phyloP scores from a whole-genome alignment of 1,140 invertebrate genomes.

The Aradophagus sp. region DNA sequence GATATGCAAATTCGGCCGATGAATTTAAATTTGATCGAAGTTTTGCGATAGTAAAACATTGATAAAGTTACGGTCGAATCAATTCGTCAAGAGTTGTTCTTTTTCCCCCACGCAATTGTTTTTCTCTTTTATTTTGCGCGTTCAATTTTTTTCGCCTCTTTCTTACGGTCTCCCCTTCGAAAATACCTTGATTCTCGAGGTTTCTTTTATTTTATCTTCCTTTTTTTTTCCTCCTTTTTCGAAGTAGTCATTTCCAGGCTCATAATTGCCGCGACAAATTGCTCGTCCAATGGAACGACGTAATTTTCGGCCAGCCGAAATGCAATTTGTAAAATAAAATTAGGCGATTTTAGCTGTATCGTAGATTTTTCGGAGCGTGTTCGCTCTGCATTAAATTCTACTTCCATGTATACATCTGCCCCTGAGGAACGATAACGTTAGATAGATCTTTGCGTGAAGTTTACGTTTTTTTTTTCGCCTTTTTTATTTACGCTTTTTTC shows the following conservation, averaged over 20 bases:
- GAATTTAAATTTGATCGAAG: conserved; percentile 26
- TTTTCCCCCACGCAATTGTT: neutral
- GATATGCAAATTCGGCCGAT: no score
- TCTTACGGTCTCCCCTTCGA: no score
- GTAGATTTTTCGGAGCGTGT: conserved; percentile 22
- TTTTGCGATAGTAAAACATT: conserved; percentile 10
- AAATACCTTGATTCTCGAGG: no score
- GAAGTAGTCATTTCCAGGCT: neutral
- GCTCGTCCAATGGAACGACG: conserved; percentile 6
- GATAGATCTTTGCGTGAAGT: conserved; percentile 40
- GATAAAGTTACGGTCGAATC: conserved; percentile 20
- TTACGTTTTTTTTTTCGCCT: conserved; percentile 4
- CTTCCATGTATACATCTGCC: conserved; percentile 36
- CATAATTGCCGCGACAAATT: conserved; percentile 12
- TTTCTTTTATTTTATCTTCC: neutral
- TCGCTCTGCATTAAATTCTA: conserved; percentile 39
- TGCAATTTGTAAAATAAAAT: conserved; percentile 42
- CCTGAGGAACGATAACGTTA: conserved; percentile 42
- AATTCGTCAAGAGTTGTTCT: neutral
- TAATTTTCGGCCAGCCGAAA: conserved; percentile 10
- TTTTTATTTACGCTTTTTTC: no score
- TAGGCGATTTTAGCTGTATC: conserved; percentile 10
- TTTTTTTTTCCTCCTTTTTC: no score
- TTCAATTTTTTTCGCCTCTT: neutral
- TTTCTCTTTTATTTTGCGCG: neutral